phyloP scores from a whole-genome alignment of 2,797 vertebrate genomes.

The Sphenodon punctatus region DNA sequence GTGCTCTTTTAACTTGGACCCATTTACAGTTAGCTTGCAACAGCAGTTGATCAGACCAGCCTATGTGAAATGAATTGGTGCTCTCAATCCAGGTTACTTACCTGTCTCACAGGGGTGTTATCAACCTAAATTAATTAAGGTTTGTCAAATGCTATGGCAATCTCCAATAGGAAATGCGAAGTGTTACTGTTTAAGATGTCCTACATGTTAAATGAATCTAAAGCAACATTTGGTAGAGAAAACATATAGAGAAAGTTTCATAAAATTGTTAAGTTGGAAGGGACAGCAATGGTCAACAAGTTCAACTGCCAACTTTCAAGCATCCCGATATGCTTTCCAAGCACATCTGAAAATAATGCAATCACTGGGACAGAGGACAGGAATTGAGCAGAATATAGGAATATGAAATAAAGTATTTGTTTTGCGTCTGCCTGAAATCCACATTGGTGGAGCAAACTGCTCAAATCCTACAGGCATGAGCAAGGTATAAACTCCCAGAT shows the following conservation, averaged over 20 bases:
- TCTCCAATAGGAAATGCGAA: background rate
- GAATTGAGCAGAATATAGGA: no score
- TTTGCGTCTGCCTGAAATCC: background rate
- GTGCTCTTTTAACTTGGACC: no score
- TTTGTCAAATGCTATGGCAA: background rate
- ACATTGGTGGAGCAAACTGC: background rate
- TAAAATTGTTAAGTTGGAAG: no score
- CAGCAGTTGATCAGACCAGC: no score
- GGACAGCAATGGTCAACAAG: no score
- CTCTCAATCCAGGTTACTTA: background rate
- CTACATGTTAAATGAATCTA: background rate
- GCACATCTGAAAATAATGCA: background rate
- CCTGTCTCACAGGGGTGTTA: constrained; percentile 32
- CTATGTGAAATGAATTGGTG: background rate
- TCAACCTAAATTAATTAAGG: constrained; percentile 48
- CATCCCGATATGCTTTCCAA: background rate
- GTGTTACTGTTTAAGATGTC: background rate
- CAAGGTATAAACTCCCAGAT: background rate
- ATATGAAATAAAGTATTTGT: background rate
- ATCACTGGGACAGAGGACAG: fast-evolving
- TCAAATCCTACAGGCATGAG: background rate
- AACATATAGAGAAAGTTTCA: no score
- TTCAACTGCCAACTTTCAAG: no score
- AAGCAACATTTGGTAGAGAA: no score
- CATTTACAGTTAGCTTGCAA: background rate